Evolutionary conservation across 1,140 invertebrate species (phyloP).

Genomic region (Drosophila cardini): DNA sequence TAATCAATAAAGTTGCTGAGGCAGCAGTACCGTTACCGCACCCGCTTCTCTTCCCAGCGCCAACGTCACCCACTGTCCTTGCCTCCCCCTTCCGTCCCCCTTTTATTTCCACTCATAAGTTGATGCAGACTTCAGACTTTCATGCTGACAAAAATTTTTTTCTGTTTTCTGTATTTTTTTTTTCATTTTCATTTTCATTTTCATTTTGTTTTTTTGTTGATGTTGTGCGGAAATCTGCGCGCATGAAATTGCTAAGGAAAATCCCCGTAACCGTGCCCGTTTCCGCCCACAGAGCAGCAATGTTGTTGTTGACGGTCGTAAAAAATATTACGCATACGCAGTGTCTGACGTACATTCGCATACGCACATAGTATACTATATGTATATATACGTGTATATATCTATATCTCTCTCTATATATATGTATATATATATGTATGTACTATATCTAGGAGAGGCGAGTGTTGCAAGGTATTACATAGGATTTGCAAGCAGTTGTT

Average conservation of each 20-base stretch:
- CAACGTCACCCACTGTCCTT: background rate
- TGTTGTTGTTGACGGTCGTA: slow-evolving; percentile 63
- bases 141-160: slow-evolving; percentile 76
- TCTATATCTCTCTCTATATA: background rate
- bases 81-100: background rate
- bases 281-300: background rate
- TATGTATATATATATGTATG: background rate
- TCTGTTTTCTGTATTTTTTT: too few species aligned
- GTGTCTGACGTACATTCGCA: slow-evolving; percentile 58
- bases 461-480: slow-evolving; percentile 44
- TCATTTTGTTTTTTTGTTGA: too few species aligned
- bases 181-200: too few species aligned
- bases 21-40: slow-evolving; percentile 33
- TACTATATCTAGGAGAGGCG: background rate
- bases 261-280: slow-evolving; percentile 8
- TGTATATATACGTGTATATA: background rate
- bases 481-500: slow-evolving; percentile 62
- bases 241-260: slow-evolving; percentile 56
- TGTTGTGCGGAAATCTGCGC: slow-evolving; percentile 59
- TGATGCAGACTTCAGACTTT: slow-evolving; percentile 46
- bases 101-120: slow-evolving; percentile 19
- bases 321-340: slow-evolving; percentile 82
- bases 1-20: slow-evolving; percentile 79
- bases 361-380: slow-evolving; percentile 35
- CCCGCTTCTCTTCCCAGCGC: background rate